These are phyloP conservation scores for Siderastrea radians DNA, from an alignment of 92 coral and sea anemone genomes.

Conservation along the genomic window DNA sequence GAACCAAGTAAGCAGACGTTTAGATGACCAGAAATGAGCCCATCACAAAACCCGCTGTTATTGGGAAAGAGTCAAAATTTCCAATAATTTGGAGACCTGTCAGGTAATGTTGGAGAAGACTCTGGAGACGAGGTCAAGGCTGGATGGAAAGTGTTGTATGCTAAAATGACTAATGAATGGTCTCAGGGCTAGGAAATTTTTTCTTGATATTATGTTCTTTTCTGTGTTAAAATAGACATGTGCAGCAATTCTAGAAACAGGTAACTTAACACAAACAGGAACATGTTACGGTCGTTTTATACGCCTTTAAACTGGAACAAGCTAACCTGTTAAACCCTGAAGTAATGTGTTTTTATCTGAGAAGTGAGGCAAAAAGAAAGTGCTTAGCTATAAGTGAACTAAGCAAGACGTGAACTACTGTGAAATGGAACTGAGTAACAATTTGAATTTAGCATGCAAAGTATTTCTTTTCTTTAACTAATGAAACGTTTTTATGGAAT, in stretches of 20 bases:
- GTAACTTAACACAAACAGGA: background rate
- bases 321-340: background rate
- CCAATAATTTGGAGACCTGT: no score
- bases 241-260: background rate
- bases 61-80: no score
- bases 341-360: background rate
- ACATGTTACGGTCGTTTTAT: background rate
- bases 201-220: no score
- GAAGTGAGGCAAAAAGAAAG: background rate
- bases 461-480: background rate
- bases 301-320: background rate
- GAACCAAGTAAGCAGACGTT: no score
- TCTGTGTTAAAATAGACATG: no score
- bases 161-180: background rate
- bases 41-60: no score
- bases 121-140: conserved; percentile 13
- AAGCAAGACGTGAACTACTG: background rate
- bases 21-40: no score
- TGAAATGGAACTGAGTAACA: conserved; percentile 1
- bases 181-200: no score
- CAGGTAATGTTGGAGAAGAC: background rate
- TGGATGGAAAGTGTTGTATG: background rate
- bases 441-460: background rate
- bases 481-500: background rate
- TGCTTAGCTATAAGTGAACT: background rate